phyloP scores from a whole-genome alignment of 1,140 invertebrate genomes.

The Drosophila sp. region DNA sequence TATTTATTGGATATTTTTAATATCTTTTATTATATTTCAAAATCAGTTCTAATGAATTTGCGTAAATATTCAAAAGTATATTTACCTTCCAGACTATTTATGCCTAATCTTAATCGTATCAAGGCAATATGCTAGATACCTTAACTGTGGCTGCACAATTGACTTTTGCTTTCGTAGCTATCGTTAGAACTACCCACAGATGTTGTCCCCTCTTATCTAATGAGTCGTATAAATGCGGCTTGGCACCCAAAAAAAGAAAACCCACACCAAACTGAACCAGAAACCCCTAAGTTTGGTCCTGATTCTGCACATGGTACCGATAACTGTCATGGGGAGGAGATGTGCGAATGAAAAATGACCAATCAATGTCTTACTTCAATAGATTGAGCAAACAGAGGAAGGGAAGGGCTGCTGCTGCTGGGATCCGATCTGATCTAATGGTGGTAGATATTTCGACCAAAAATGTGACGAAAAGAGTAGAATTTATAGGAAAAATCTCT shows the following conservation, averaged over 20 bases:
- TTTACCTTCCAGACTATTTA: too few species aligned
- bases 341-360: conserved; percentile 76
- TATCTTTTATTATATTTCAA: too few species aligned
- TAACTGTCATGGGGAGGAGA: conserved; percentile 62
- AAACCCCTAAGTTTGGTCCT: conserved; percentile 6
- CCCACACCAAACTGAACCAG: conserved; percentile 1
- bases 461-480: conserved; percentile 74
- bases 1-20: too few species aligned
- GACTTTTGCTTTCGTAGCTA: neutral
- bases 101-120: neutral
- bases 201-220: conserved; percentile 62
- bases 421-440: conserved; percentile 17
- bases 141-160: neutral
- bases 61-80: too few species aligned
- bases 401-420: conserved; percentile 26
- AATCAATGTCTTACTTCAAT: conserved; percentile 78
- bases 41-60: too few species aligned
- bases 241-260: conserved; percentile 23
- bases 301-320: conserved; percentile 43
- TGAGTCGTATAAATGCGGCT: conserved; percentile 64
- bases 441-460: conserved; percentile 60
- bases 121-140: neutral
- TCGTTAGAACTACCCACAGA: conserved; percentile 23
- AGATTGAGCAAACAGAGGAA: conserved; percentile 47
- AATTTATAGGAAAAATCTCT: conserved; percentile 59